Conservation (phyloP, 1,140 invertebrate species). For the Mercenaria mercenaria region DNA sequence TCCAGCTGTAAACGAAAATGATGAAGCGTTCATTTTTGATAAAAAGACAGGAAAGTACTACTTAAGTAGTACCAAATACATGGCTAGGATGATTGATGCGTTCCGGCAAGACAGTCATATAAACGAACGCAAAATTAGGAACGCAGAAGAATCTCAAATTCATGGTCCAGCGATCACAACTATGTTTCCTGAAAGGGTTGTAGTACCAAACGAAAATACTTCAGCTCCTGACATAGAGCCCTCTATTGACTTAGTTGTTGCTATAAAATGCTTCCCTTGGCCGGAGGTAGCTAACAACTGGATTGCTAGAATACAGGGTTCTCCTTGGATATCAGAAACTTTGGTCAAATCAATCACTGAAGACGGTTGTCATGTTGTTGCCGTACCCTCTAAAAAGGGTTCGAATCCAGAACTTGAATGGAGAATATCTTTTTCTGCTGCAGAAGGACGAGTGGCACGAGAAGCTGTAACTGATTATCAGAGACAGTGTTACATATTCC, state of each 20-base stretch:
- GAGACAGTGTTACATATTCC: slow-evolving; percentile 62
- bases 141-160: not conserved
- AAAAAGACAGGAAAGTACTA: not conserved
- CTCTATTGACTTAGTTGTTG: slow-evolving; percentile 32
- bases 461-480: slow-evolving; percentile 64
- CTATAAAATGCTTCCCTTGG: slow-evolving; percentile 51
- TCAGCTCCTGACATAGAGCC: not conserved
- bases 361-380: slow-evolving; percentile 57
- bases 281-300: slow-evolving; percentile 39
- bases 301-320: not conserved
- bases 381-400: slow-evolving; percentile 41
- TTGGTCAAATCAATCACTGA: slow-evolving; percentile 38
- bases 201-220: slow-evolving; percentile 6
- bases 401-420: slow-evolving; percentile 60
- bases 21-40: not conserved
- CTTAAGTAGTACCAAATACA: not conserved
- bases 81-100: not conserved
- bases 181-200: not conserved
- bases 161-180: slow-evolving; percentile 57
- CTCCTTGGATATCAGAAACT: slow-evolving; percentile 25
- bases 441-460: slow-evolving; percentile 44
- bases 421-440: slow-evolving; percentile 64
- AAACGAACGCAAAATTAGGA: not conserved
- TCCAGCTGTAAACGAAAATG: not conserved
- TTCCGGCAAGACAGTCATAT: not conserved